Base-by-base conservation (phyloP, 2,888 invertebrate genomes). In the Pollenia griseotomentosa region DNA sequence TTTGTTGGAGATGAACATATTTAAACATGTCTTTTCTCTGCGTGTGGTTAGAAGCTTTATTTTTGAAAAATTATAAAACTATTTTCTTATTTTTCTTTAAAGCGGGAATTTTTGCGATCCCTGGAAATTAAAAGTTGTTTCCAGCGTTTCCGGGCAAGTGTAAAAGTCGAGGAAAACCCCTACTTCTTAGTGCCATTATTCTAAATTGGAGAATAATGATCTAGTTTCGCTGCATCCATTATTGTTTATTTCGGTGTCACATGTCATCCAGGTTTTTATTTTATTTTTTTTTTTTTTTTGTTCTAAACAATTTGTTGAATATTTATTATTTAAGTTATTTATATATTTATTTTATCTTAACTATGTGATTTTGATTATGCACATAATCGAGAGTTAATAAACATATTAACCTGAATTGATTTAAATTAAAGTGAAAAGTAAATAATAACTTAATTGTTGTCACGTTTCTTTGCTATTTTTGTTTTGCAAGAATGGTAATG, bases 301-400 rank as follows among this genome's bases (percentile, higher is more conserved):
- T 19, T 40, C 7, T 14, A 16, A 75, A 33, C 12, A 14, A 33
- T 42, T 66, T 40, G 61, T 84, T 81, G 63, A 74, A 82, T 87
- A 78, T 82, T 84, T 57, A 83, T 86, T 44, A 51, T 0, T 14
- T 16, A 1, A 23, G 33, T 16, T 40, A 10, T 16, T 19, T 42
- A 44, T 19, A 42, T 73, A 40, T 14, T 55, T 55, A 14, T 51
- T 44, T 73, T 73, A 70, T 84, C 68, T 78, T 51, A 70, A 75
- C 63, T 73, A 74, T 84, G 61, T 84, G 57, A 63, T 78, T 78
- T 40, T 59, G 59, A 74, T 84, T 77, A 65, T 73, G 83, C 73
- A 51, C 70, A 70, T 83, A 75, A 75, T 75, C 70, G 42, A 40
- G 42, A 53, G 8, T 46, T 46, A 61, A 61, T 33, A 19, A 59